Base-by-base conservation (phyloP, 1,140 invertebrate species). In the Drosophila obscura region DNA sequence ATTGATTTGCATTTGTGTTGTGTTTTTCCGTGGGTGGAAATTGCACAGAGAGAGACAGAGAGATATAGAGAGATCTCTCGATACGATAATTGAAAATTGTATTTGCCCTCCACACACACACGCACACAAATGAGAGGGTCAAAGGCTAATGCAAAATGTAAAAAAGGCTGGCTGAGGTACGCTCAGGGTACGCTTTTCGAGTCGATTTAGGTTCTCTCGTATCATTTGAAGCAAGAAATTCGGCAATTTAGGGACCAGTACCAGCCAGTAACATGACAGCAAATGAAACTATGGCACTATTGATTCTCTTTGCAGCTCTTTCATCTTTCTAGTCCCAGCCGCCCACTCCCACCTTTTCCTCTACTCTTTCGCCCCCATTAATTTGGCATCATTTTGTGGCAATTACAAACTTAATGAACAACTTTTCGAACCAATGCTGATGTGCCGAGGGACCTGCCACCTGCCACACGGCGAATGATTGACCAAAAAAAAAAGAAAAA, bases 31-130 rank as follows among this genome's bases (percentile, higher is more conserved):
- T 43, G 24, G 26, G 28, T 39, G 45, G 55, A 56, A 64, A 78
- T 67, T 80, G 62, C 62, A 76, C 58, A 80, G 74, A 69, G 2
- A 4, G 61, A 80, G 74, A 69, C 3, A 13, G 35, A 11, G 35
- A 13, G n/a, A n/a, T n/a, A n/a, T n/a, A n/a, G 35, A 13, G 4
- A 13, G 35, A 39, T 11, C 11, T 80, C 68, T 74, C 45, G 35
- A 39, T 39, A 61, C 59, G 78, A 77, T 81, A 81, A 81, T 81
- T 81, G 78, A 81, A 81, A 81, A 81, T 81, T 63, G 78, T 77
- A 81, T 81, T 66, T 62, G 15, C 16, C 11, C 35, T 39, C 11
- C 35, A 39, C 9, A 35, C 9, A 35, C 31, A 35, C 9, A 13
- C 31, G 1, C 19, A 44, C 45, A 68, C 64, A 35, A 58, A 50